A percentile compares a stretch with the other conserved stretches of the same genome.
Conservation (phyloP, 2,113 vertebrate genomes). For the Odocoileus hemionus region DNA sequence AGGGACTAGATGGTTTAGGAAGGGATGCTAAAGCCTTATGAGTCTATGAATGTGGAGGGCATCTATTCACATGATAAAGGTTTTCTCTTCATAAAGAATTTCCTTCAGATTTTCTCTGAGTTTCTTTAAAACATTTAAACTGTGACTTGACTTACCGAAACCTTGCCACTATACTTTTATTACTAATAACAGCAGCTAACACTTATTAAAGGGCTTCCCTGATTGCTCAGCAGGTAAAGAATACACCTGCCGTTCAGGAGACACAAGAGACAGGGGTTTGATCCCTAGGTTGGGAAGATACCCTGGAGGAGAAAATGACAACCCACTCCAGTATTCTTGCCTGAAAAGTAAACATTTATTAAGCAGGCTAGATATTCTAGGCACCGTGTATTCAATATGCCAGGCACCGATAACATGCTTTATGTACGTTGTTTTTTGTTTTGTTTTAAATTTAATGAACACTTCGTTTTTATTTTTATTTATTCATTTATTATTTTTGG, state of each 20-base stretch:
- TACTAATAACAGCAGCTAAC: neutral
- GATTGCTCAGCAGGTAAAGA: neutral
- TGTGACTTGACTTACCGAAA: constrained; percentile 25
- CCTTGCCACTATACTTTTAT: neutral
- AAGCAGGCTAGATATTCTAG: neutral
- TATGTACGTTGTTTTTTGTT: neutral
- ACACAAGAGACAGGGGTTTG: neutral
- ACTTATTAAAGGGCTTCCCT: neutral
- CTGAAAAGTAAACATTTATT: neutral
- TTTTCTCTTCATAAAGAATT: neutral
- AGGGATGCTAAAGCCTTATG: neutral
- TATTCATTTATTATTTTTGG: neutral
- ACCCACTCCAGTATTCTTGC: neutral
- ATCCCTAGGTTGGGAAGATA: neutral
- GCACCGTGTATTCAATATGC: neutral
- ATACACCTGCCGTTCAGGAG: neutral
- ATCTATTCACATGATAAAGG: neutral
- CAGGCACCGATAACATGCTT: neutral
- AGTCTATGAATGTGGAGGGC: neutral
- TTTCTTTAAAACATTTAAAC: constrained; percentile 30
- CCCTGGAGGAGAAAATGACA: neutral
- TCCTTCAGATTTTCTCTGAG: constrained; percentile 1
- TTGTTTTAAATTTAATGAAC: neutral
- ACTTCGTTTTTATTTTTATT: neutral
- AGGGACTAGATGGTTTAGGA: neutral